These are phyloP conservation scores for Sitobion miscanthi DNA, from an alignment of 1,140 invertebrate species.

Conservation along the genomic window DNA sequence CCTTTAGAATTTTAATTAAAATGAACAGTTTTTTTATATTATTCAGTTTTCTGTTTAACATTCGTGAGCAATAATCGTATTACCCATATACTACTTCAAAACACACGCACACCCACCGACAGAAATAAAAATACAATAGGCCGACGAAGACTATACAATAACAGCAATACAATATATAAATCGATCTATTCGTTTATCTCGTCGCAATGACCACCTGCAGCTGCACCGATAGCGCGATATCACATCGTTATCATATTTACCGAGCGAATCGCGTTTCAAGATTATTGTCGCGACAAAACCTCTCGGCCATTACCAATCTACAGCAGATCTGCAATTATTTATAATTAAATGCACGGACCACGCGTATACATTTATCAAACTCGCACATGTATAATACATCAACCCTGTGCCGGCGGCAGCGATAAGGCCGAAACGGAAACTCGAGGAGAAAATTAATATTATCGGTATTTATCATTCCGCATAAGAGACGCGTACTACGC, in stretches of 20 bases:
- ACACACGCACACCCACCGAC: accelerated
- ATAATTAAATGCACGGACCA: neutral
- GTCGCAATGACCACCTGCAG: neutral
- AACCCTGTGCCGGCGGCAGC: neutral
- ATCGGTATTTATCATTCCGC: neutral
- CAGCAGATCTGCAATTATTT: neutral
- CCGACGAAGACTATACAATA: neutral
- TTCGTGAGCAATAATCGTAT: too few relatives aligned
- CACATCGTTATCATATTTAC: neutral
- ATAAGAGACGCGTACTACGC: too few relatives aligned
- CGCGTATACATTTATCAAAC: neutral
- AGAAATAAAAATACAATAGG: too few relatives aligned
- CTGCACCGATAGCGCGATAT: neutral
- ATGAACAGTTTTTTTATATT: too few relatives aligned
- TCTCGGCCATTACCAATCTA: too few relatives aligned
- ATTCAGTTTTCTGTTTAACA: too few relatives aligned
- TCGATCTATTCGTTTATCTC: neutral
- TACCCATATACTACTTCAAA: too few relatives aligned
- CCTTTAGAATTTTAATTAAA: too few relatives aligned
- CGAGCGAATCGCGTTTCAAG: neutral
- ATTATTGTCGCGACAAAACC: neutral
- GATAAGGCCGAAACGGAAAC: neutral
- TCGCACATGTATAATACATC: neutral
- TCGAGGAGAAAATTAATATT: neutral
- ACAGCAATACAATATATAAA: neutral